Percentiles rank a stretch among this genome's conserved stretches.
phyloP scores from a whole-genome alignment of 2,797 vertebrate species.

The Aratinga solstitialis region DNA sequence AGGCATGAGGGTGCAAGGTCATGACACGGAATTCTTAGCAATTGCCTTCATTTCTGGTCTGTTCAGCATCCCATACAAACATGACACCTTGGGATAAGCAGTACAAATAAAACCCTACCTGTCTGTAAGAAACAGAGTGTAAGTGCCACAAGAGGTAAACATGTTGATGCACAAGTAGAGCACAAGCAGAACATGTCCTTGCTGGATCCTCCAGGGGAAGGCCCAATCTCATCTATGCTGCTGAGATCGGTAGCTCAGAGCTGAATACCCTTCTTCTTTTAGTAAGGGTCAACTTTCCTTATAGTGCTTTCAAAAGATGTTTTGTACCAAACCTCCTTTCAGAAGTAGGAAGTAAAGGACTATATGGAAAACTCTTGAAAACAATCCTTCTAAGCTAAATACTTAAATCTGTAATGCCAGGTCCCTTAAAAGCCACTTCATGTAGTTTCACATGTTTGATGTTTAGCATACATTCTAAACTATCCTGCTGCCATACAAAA shows the following conservation, averaged over 20 bases:
- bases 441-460: neutral
- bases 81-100: neutral
- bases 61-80: neutral
- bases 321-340: neutral
- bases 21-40: neutral
- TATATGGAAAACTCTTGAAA: neutral
- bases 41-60: neutral
- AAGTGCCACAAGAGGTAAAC: rapidly evolving
- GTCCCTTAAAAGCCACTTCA: neutral
- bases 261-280: neutral
- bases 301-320: neutral
- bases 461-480: neutral
- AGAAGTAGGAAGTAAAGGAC: neutral
- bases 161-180: rapidly evolving
- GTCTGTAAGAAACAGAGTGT: neutral
- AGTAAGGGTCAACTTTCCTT: neutral
- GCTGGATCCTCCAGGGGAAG: neutral
- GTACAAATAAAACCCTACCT: neutral
- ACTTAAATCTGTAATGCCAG: neutral
- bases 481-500: neutral
- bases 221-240: neutral
- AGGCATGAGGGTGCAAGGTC: neutral
- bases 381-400: neutral
- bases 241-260: neutral
- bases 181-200: rapidly evolving